Percentiles rank a stretch among this genome's conserved stretches.
Conservation (phyloP, 1,140 invertebrate genomes). For the Drosophila pseudoobscura region DNA sequence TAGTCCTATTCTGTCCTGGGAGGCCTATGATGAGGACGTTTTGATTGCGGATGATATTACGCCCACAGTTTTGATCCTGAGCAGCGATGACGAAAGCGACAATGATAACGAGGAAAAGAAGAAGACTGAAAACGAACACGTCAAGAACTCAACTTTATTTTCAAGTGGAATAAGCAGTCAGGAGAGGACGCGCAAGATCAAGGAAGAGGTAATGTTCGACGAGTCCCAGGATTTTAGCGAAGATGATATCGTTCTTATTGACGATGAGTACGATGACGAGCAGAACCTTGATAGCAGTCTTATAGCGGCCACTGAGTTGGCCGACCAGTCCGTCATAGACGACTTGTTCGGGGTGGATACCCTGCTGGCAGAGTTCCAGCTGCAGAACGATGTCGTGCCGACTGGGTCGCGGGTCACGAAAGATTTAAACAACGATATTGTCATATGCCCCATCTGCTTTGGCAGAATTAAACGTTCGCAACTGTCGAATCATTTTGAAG, state of each 20-base stretch:
- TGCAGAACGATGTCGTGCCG: slow-evolving; percentile 59
- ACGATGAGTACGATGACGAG: slow-evolving; percentile 75
- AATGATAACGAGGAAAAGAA: too few relatives aligned
- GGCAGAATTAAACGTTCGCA: slow-evolving; percentile 58
- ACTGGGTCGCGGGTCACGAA: slow-evolving; percentile 32
- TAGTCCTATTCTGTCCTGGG: slow-evolving; percentile 18
- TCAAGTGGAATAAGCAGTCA: slow-evolving; percentile 14
- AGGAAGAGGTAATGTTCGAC: slow-evolving; percentile 74
- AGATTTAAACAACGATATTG: slow-evolving; percentile 62
- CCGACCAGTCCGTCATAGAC: slow-evolving; percentile 61
- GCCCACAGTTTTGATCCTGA: slow-evolving; percentile 26
- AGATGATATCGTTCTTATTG: slow-evolving; percentile 74
- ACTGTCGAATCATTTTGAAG: slow-evolving; percentile 71
- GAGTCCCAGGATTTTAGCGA: slow-evolving; percentile 44
- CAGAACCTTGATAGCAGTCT: slow-evolving; percentile 2
- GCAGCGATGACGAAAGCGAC: slow-evolving; percentile 41
- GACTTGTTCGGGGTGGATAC: slow-evolving; percentile 66
- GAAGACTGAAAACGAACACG: background rate
- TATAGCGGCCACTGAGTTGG: slow-evolving; percentile 45
- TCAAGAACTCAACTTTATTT: too few relatives aligned
- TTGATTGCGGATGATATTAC: slow-evolving; percentile 15
- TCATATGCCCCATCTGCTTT: slow-evolving; percentile 83
- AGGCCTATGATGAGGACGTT: slow-evolving; percentile 55
- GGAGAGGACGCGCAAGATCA: slow-evolving; percentile 59
- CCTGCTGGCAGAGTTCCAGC: slow-evolving; percentile 64